These are phyloP conservation scores for Morpho deidamia DNA, from an alignment of 2,888 invertebrate genomes.

Conservation along the genomic window DNA sequence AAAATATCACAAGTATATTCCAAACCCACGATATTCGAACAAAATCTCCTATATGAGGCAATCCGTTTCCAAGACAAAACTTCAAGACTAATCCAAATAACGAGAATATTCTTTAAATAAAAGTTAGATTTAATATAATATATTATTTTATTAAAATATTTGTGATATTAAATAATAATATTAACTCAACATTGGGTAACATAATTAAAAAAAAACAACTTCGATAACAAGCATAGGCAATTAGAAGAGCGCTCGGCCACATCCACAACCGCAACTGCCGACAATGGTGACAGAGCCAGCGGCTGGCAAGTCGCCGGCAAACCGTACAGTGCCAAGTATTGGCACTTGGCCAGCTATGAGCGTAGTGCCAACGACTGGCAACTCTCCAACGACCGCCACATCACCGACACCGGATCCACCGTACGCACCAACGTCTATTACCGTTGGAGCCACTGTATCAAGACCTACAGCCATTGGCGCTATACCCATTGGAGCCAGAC, in stretches of 20 bases:
- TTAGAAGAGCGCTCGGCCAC: constrained; percentile 13
- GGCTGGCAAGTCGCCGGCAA: constrained; percentile 42
- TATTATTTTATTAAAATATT: too few relatives aligned
- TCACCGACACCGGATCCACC: constrained; percentile 28
- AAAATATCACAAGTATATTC: too few relatives aligned
- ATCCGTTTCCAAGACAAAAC: too few relatives aligned
- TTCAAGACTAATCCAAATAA: too few relatives aligned
- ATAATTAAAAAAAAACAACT: too few relatives aligned
- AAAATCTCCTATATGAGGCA: too few relatives aligned
- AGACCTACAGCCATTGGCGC: constrained; percentile 10
- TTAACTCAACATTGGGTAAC: too few relatives aligned
- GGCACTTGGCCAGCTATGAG: constrained; percentile 38
- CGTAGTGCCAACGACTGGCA: constrained; percentile 34
- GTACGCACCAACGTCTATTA: constrained; percentile 19
- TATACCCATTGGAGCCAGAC: constrained; percentile 9
- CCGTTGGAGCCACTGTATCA: constrained; percentile 2
- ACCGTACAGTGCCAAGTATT: constrained; percentile 37
- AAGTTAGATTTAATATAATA: too few relatives aligned
- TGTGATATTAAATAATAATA: too few relatives aligned
- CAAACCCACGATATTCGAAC: too few relatives aligned
- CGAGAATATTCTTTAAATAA: too few relatives aligned
- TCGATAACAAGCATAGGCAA: too few relatives aligned
- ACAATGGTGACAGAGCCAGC: constrained; percentile 41
- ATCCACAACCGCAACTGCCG: constrained; percentile 41
- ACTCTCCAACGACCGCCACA: constrained; percentile 30